Evolutionary conservation across 2,113 vertebrate genomes (phyloP).

Genomic region (Pygoscelis adeliae): DNA sequence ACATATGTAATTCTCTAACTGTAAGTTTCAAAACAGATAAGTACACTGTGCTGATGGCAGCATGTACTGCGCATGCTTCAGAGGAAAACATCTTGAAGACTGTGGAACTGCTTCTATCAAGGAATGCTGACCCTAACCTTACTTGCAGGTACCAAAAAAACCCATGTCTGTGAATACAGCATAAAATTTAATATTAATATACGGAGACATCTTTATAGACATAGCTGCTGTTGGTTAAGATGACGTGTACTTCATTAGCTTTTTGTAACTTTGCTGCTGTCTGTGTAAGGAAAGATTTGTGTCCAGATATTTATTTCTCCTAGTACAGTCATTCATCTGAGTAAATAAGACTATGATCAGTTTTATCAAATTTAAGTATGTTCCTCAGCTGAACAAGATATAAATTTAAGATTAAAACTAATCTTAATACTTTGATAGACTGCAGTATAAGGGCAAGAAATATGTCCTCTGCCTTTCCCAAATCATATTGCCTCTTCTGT

Average conservation of each 20-base stretch:
- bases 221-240: neutral
- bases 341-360: neutral
- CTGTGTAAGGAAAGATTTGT: neutral
- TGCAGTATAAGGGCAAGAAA: neutral
- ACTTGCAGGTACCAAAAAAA: constrained; percentile 81
- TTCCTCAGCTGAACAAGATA: neutral
- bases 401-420: neutral
- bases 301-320: neutral
- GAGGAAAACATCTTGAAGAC: constrained; percentile 87
- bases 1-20: neutral
- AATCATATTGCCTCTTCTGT: neutral
- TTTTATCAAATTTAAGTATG: neutral
- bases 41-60: constrained; percentile 88
- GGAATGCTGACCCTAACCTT: constrained; percentile 88
- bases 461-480: neutral
- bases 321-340: neutral
- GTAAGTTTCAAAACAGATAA: constrained; percentile 76
- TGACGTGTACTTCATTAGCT: neutral
- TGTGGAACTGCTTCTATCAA: constrained; percentile 90
- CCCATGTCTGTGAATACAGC: neutral
- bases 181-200: neutral
- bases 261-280: neutral
- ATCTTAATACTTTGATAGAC: neutral
- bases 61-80: constrained; percentile 79
- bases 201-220: neutral